Conservation (phyloP, 2,113 vertebrate species). For the Eubucco bourcierii region DNA sequence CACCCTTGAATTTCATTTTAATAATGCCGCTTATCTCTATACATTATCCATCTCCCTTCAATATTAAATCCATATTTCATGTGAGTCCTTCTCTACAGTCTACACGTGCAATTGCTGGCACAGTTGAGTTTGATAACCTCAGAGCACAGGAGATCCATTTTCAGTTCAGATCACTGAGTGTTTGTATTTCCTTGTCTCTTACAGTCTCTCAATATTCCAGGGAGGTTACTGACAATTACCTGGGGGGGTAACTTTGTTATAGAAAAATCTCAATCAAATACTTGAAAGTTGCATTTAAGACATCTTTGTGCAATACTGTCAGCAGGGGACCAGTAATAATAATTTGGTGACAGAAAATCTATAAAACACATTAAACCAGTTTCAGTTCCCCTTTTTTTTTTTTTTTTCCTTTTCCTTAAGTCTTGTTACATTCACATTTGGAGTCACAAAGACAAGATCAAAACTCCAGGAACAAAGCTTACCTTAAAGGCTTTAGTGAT, state of each 20-base stretch:
- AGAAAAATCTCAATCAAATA: conserved; percentile 40
- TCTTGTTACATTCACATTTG: conserved; percentile 36
- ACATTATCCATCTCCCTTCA: conserved; percentile 8
- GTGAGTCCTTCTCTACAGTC: neutral
- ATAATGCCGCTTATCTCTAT: neutral
- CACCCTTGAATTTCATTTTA: conserved; percentile 25
- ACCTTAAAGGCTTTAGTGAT: conserved; percentile 48
- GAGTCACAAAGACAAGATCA: conserved; percentile 30
- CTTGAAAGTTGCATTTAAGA: conserved; percentile 35
- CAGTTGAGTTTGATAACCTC: neutral
- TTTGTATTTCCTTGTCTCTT: neutral
- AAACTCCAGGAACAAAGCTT: conserved; percentile 24
- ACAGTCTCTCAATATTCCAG: neutral
- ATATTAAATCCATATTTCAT: neutral
- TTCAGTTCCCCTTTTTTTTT: conserved; percentile 1
- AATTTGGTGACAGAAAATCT: conserved; percentile 69
- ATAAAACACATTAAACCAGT: conserved; percentile 68
- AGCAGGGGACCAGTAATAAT: conserved; percentile 49
- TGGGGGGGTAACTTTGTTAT: neutral
- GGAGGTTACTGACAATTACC: conserved; percentile 11
- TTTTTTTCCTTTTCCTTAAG: neutral
- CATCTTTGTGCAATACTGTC: neutral
- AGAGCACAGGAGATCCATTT: neutral
- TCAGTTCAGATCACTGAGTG: neutral
- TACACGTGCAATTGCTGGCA: neutral